Base-by-base conservation (phyloP, 2,888 invertebrate genomes). In the Synergus laeviventris region DNA sequence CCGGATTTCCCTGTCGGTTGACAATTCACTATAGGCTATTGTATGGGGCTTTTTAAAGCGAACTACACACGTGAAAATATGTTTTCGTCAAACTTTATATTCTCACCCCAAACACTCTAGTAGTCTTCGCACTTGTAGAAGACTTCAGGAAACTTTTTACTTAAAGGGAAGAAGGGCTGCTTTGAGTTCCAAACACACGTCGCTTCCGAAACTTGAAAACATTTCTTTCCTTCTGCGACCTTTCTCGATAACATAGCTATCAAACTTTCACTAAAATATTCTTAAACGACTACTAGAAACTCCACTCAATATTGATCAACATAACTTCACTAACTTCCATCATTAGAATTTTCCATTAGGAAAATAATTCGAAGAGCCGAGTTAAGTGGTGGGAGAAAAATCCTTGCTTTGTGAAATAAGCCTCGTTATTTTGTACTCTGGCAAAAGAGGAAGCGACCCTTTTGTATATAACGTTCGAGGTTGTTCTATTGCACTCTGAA, bases 1-100 rank as follows among this genome's bases (percentile, higher is more conserved):
- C 64, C 75, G 76, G 66, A 79, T 81, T 78, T 77, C 70, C 77
- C 66, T 78, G 76, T 62, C 62, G 60, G 49, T 31, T 76, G 59
- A 78, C 75, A 16, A 61, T 39, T n/a, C 49, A 75, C 36, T 59
- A 12, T 18, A 16, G 36, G 62, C 38, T 12, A 21, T 31, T 16
- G n/a, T 14, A 11, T 11, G 38, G 24, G 21, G 38, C 21, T 12
- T 16, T 60, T n/a, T 16, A 56, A 16, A 39, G 38, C 54, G 42
- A 59, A 7, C 9, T 42, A 60, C 39, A 60, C 39, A 36, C 61
- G 42, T 21, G 60, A 80, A 79, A 78, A 82, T 80, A 81, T 77
- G 74, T 78, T 81, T 78, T 49, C 78, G 60, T 59, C 79, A 78
- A 76, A 76, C 12, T 21, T 14, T 24, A 24, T 21, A n/a, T n/a